These are phyloP conservation scores for Brachycybe producta DNA, from an alignment of 2,888 invertebrate genomes.

Conservation along the genomic window DNA sequence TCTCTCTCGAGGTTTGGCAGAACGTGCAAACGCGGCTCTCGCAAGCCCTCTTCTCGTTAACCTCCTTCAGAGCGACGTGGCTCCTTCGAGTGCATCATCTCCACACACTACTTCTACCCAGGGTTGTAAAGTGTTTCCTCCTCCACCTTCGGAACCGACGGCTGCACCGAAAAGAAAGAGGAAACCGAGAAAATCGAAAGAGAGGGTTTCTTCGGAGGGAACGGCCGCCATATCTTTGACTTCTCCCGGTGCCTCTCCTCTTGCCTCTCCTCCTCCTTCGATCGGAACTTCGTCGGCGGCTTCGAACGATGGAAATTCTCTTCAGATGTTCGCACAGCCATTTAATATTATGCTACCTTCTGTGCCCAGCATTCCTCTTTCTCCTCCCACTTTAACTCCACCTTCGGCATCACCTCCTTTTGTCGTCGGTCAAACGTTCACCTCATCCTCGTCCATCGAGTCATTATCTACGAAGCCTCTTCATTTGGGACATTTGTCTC, in stretches of 20 bases:
- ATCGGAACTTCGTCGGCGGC: constrained; percentile 20
- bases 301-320: constrained; percentile 12
- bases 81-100: not conserved
- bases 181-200: constrained; percentile 22
- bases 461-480: constrained; percentile 21
- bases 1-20: constrained; percentile 3
- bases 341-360: constrained; percentile 13
- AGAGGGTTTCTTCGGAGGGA: constrained; percentile 18
- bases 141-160: not conserved
- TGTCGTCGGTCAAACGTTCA: constrained; percentile 14
- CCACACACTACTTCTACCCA: constrained; percentile 1
- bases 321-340: constrained; percentile 13
- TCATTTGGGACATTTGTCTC: not conserved
- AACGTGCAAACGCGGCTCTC: constrained; percentile 41
- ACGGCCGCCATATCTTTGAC: constrained; percentile 14
- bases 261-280: constrained; percentile 3
- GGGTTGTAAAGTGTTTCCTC: not conserved
- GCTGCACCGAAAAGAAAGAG: constrained; percentile 21
- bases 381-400: constrained; percentile 17
- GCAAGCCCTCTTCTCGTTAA: constrained; percentile 77
- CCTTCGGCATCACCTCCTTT: constrained; percentile 17
- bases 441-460: constrained; percentile 9
- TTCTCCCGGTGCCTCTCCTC: constrained; percentile 9
- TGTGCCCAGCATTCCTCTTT: constrained; percentile 20
- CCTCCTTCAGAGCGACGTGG: constrained; percentile 49